Percentiles rank a stretch among this genome's conserved stretches.
Conservation (phyloP, 2,113 vertebrate genomes). For the Nycticorax nycticorax region DNA sequence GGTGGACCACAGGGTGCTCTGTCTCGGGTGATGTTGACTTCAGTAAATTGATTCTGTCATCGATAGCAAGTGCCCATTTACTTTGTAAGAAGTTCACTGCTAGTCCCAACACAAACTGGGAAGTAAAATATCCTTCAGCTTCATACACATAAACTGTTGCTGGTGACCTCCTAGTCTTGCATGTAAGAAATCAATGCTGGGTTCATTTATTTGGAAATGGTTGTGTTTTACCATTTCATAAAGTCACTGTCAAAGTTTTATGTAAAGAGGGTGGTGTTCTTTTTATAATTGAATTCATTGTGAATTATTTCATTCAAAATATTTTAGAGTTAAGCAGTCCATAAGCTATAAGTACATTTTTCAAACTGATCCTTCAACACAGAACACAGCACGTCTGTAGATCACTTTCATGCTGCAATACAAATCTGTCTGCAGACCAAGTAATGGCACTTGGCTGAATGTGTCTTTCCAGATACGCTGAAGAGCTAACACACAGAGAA, state of each 20-base stretch:
- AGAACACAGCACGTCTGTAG: neutral
- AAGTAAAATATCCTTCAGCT: neutral
- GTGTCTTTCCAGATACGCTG: neutral
- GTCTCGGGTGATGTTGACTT: rapidly evolving
- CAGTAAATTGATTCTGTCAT: neutral
- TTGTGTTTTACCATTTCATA: neutral
- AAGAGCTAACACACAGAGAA: neutral
- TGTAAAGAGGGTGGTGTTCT: neutral
- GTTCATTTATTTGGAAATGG: neutral
- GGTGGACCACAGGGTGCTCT: too few relatives aligned
- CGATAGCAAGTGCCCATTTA: neutral
- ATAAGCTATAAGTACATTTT: neutral
- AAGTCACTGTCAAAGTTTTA: neutral
- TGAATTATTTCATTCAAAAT: neutral
- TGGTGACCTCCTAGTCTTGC: neutral
- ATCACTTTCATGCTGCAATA: neutral
- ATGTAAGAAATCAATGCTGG: neutral
- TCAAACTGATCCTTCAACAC: neutral
- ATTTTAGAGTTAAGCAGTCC: neutral
- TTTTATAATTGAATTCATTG: neutral
- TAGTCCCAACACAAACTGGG: neutral
- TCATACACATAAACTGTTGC: rapidly evolving
- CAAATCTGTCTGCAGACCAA: neutral
- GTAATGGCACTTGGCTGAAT: neutral
- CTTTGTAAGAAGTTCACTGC: neutral